Evolutionary conservation across 2,113 vertebrate species (phyloP).

Genomic region (Phaethon lepturus): DNA sequence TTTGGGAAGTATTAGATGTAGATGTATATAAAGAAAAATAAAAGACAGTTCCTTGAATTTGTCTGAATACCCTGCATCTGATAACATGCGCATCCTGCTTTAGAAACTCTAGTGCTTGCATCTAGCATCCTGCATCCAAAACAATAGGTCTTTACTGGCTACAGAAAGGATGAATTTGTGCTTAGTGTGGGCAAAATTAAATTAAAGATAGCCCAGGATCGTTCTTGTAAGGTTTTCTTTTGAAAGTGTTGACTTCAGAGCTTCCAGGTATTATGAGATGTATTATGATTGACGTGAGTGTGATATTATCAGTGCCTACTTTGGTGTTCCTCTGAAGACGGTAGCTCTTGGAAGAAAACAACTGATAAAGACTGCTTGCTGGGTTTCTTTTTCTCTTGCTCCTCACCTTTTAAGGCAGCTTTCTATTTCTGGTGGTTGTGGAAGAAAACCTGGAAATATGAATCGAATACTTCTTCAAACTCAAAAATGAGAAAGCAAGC

Average conservation of each 20-base stretch:
- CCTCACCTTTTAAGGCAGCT: neutral
- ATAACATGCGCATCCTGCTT: neutral
- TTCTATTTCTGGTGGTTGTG: neutral
- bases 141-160: neutral
- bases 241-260: neutral
- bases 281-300: neutral
- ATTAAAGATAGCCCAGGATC: neutral
- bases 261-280: neutral
- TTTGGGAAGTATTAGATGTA: neutral
- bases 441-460: neutral
- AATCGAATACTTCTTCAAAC: neutral
- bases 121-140: neutral
- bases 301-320: neutral
- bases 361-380: neutral
- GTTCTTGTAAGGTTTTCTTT: neutral
- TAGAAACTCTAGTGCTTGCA: neutral
- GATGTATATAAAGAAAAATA: neutral
- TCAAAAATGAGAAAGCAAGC: neutral
- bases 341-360: neutral
- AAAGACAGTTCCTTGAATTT: neutral
- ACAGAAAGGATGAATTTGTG: neutral
- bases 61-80: neutral
- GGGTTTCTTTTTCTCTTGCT: neutral
- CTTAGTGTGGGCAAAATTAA: neutral
- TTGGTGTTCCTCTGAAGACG: neutral